Conservation (phyloP, 2,113 vertebrate species). For the Gobio gobio region DNA sequence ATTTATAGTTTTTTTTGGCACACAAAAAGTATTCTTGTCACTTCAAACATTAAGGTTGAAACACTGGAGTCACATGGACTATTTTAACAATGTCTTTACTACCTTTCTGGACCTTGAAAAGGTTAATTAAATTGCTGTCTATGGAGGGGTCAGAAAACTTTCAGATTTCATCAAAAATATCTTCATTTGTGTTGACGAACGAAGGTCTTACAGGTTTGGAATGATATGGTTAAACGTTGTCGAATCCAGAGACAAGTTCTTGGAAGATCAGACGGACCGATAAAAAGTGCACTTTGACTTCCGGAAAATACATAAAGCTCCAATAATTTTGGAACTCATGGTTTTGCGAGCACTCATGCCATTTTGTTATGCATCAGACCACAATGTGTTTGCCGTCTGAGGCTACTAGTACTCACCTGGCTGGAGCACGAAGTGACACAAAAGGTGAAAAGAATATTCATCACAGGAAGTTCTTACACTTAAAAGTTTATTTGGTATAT, state of each 20-base stretch:
- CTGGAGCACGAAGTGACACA: not conserved
- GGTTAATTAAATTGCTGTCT: no score
- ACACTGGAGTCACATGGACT: no score
- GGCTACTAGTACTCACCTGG: constrained; percentile 41
- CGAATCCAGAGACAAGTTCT: not conserved
- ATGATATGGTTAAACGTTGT: not conserved
- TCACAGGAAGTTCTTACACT: constrained; percentile 24
- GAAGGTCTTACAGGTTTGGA: not conserved
- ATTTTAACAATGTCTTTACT: no score
- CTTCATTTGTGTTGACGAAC: no score
- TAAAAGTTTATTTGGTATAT: constrained; percentile 29
- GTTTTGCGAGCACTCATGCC: not conserved
- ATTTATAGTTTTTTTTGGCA: no score
- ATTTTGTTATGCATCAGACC: not conserved
- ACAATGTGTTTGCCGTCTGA: not conserved
- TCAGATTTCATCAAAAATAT: no score
- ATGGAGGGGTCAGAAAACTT: no score
- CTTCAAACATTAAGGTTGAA: no score
- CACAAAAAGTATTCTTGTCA: no score
- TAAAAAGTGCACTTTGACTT: not conserved
- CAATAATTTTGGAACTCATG: constrained; percentile 56
- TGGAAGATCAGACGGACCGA: not conserved
- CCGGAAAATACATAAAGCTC: not conserved
- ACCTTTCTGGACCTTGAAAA: no score
- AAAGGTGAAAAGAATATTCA: constrained; percentile 11